Conservation (phyloP, 2,797 vertebrate species). For the Rhodeus uyekii region DNA sequence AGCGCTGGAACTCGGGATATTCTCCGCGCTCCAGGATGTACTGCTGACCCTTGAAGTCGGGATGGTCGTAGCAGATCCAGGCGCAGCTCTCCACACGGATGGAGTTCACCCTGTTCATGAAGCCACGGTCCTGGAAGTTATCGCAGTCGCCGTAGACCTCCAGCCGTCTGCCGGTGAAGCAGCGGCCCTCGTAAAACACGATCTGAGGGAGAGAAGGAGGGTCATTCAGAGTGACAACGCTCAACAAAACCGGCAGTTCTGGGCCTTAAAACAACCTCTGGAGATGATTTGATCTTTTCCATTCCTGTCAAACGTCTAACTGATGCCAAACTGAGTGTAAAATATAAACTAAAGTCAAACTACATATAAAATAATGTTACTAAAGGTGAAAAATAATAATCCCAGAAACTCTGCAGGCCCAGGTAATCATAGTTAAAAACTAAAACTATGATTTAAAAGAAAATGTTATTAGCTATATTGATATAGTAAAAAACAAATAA, state of each 20-base stretch:
- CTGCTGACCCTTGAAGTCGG: constrained; percentile 90
- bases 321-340: background rate
- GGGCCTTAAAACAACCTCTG: background rate
- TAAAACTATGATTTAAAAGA: background rate
- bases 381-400: background rate
- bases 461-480: too few species aligned
- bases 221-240: too few species aligned
- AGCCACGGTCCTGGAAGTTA: constrained; percentile 91
- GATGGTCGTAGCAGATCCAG: constrained; percentile 90
- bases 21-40: constrained; percentile 89
- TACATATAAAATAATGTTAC: background rate
- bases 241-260: too few species aligned
- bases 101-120: constrained; percentile 90
- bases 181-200: constrained; percentile 87
- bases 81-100: constrained; percentile 87
- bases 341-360: background rate
- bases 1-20: constrained; percentile 88
- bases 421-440: background rate
- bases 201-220: constrained; percentile 73
- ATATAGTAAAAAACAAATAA: too few species aligned
- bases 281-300: background rate
- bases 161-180: constrained; percentile 89
- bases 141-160: constrained; percentile 86
- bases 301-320: background rate
- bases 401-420: background rate